Evolutionary conservation across 2,888 invertebrate species (phyloP).

Genomic region (Agriopis leucophaearia): DNA sequence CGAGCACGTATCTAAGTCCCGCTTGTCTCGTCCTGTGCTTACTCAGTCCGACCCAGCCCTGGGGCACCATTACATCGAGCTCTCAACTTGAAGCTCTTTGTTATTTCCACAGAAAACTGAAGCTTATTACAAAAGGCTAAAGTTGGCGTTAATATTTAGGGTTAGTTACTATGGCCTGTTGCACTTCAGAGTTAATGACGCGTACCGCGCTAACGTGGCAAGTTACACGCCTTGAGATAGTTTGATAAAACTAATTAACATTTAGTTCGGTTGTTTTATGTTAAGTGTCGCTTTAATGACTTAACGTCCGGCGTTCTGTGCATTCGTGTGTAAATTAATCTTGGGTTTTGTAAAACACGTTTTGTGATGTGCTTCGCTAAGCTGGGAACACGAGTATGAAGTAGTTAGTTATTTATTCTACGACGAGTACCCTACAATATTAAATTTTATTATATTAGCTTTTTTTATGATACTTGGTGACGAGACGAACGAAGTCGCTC

Average conservation of each 20-base stretch:
- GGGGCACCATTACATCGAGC: constrained; percentile 41
- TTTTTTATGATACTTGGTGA: too few species aligned
- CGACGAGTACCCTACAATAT: neutral
- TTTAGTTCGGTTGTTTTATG: constrained; percentile 23
- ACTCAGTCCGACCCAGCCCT: constrained; percentile 38
- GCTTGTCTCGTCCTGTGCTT: constrained; percentile 37
- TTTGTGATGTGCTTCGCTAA: neutral
- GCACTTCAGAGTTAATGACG: constrained; percentile 46
- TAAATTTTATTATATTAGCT: too few species aligned
- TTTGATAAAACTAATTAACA: constrained; percentile 33
- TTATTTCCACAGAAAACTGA: constrained; percentile 34
- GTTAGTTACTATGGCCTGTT: constrained; percentile 48
- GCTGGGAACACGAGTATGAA: neutral
- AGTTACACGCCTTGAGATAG: constrained; percentile 36
- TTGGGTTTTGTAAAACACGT: constrained; percentile 3
- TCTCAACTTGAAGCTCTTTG: constrained; percentile 35
- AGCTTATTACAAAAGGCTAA: constrained; percentile 26
- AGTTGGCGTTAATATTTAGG: constrained; percentile 41
- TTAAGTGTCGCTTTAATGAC: constrained; percentile 16
- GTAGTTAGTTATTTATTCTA: neutral
- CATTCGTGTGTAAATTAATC: constrained; percentile 4
- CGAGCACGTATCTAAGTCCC: constrained; percentile 39
- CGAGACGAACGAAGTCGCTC: too few species aligned
- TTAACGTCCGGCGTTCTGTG: constrained; percentile 1
- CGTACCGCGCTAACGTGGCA: constrained; percentile 39